Percentiles rank a stretch among this genome's conserved stretches.
Conservation (phyloP, 2,888 invertebrate genomes). For the Crocallis elinguaria region DNA sequence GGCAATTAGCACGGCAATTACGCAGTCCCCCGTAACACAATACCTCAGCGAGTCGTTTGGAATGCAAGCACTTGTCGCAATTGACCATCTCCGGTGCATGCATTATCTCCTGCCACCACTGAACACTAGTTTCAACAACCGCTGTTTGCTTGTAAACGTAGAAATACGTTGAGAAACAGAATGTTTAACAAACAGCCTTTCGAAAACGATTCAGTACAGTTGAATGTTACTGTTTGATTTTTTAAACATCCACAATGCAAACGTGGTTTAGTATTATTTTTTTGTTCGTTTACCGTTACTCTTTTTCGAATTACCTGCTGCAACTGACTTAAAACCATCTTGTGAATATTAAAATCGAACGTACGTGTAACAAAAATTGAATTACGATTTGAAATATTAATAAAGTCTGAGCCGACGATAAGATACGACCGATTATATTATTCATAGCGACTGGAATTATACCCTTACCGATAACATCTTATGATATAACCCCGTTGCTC, state of each 20-base stretch:
- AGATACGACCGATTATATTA: slow-evolving; percentile 8
- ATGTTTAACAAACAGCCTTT: slow-evolving; percentile 8
- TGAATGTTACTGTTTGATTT: slow-evolving; percentile 1
- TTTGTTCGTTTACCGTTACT: slow-evolving; percentile 2
- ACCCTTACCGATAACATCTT: neutral
- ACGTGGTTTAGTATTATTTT: neutral
- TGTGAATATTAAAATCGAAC: no score
- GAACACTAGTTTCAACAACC: neutral
- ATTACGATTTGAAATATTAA: neutral
- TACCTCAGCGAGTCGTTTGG: slow-evolving; percentile 31
- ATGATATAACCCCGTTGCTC: slow-evolving; percentile 14
- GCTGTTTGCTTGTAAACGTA: neutral
- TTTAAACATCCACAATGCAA: slow-evolving; percentile 7
- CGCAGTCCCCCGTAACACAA: slow-evolving; percentile 43
- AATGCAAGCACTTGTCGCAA: slow-evolving; percentile 21
- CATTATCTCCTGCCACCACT: slow-evolving; percentile 21
- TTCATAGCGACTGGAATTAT: slow-evolving; percentile 1
- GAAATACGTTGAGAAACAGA: neutral
- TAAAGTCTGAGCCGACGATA: neutral
- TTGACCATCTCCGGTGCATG: slow-evolving; percentile 31
- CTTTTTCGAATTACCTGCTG: no score
- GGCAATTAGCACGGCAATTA: slow-evolving; percentile 47
- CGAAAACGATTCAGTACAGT: slow-evolving; percentile 4
- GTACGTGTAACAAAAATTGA: neutral
- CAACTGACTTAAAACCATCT: no score